Conservation (phyloP, 2,888 invertebrate genomes). For the Ophioninae sp. region DNA sequence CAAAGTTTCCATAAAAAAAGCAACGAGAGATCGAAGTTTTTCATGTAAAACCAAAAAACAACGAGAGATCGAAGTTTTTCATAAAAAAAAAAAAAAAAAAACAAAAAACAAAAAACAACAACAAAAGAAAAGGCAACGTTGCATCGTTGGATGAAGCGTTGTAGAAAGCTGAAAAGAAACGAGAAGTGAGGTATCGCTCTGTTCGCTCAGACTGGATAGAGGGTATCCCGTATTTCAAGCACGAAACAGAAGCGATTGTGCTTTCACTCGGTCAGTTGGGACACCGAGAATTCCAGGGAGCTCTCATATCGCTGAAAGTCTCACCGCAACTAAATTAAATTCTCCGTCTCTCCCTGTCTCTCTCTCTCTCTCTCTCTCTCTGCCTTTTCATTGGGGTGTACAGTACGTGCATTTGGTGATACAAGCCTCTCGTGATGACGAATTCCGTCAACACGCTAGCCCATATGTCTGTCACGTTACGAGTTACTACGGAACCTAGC, state of each 20-base stretch:
- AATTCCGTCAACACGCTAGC: constrained; percentile 45
- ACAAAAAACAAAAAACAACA: no score
- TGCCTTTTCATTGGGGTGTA: constrained; percentile 26
- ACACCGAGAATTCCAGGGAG: constrained; percentile 13
- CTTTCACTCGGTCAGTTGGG: constrained; percentile 32
- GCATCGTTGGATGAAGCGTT: not conserved
- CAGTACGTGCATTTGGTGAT: not conserved
- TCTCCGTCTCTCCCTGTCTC: constrained; percentile 5
- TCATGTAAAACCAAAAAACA: no score
- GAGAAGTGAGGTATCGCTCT: not conserved
- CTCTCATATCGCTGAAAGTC: constrained; percentile 40
- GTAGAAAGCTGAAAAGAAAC: not conserved
- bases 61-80: no score
- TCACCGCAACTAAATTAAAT: constrained; percentile 51
- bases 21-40: no score
- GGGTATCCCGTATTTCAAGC: not conserved
- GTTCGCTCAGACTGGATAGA: not conserved
- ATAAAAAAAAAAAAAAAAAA: no score
- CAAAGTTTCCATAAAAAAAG: no score
- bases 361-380: constrained; percentile 4
- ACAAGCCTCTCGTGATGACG: not conserved
- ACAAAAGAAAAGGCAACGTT: no score
- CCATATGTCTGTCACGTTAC: constrained; percentile 48
- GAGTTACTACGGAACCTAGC: constrained; percentile 33
- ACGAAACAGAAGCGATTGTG: constrained; percentile 8